These are phyloP conservation scores for Gallinago nigripennis DNA, from an alignment of 2,797 vertebrate species.

Conservation along the genomic window DNA sequence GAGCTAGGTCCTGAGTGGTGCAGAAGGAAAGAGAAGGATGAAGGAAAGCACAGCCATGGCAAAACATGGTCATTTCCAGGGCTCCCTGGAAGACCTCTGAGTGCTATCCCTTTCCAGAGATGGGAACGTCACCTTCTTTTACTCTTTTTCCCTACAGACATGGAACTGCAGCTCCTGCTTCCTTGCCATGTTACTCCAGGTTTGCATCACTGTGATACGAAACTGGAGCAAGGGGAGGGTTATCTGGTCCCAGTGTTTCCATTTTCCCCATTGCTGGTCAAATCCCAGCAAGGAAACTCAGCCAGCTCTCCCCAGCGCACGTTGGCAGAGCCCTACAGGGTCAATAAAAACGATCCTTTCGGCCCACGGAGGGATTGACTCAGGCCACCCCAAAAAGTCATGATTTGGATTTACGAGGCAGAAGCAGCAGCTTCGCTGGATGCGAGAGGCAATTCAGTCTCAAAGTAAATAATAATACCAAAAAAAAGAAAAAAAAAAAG, in stretches of 20 bases:
- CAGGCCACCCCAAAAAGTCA: background rate
- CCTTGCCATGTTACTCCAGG: background rate
- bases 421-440: background rate
- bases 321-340: background rate
- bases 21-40: background rate
- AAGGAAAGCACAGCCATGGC: background rate
- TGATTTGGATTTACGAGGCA: accelerated
- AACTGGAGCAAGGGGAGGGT: background rate
- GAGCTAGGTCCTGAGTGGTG: background rate
- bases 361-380: background rate
- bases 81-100: background rate
- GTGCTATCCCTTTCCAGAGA: background rate
- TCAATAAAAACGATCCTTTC: accelerated
- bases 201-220: accelerated
- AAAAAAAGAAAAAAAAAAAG: background rate
- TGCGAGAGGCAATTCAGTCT: background rate
- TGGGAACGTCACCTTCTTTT: background rate
- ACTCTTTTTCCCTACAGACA: accelerated
- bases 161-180: background rate
- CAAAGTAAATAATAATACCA: background rate
- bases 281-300: background rate
- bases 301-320: accelerated
- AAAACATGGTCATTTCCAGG: background rate
- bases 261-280: background rate
- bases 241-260: background rate